phyloP scores from a whole-genome alignment of 2,113 vertebrate genomes.

The Zosterops hypoxanthus region DNA sequence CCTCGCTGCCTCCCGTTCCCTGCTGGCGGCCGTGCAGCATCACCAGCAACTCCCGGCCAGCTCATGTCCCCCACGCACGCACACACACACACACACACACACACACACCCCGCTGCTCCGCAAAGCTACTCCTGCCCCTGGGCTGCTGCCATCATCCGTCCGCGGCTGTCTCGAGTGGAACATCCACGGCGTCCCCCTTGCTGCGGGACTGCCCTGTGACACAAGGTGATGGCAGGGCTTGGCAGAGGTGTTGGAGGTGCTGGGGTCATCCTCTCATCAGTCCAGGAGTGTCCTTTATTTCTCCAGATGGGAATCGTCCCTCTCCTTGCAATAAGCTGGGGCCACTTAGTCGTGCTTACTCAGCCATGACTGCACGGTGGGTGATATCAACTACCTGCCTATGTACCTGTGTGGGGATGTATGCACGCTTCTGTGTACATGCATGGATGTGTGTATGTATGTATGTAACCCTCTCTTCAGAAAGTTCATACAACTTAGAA shows the following conservation, averaged over 20 bases:
- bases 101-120: not conserved
- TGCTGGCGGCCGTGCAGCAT: not conserved
- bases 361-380: not conserved
- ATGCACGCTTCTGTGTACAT: not conserved
- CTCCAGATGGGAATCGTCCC: not conserved
- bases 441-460: too few relatives aligned
- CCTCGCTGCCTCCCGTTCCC: not conserved
- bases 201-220: not conserved
- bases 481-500: not conserved
- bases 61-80: not conserved
- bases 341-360: not conserved
- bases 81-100: rapidly evolving
- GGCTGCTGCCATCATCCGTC: rapidly evolving
- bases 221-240: too few relatives aligned
- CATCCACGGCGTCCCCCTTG: rapidly evolving
- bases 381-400: rapidly evolving
- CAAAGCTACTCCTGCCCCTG: rapidly evolving
- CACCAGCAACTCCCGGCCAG: rapidly evolving
- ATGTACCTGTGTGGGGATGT: rapidly evolving
- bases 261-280: not conserved
- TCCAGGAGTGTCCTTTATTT: not conserved
- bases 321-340: not conserved
- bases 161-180: not conserved
- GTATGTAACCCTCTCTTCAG: not conserved
- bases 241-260: not conserved